These are phyloP conservation scores for Drosophila santomea DNA, from an alignment of 1,140 invertebrate genomes.

Conservation along the genomic window DNA sequence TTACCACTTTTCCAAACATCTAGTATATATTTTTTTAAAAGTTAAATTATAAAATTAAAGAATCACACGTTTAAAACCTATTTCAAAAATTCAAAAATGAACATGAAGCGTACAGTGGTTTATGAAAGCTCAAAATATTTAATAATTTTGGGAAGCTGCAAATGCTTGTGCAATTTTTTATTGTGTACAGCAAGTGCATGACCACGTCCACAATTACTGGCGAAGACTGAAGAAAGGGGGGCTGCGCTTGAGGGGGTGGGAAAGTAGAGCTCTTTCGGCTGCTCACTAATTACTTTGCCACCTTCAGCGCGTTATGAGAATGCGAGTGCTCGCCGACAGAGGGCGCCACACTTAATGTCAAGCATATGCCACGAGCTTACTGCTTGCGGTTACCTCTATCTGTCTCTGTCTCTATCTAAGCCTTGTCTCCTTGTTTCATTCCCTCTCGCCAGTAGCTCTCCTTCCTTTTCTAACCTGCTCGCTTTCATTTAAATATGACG, in stretches of 20 bases:
- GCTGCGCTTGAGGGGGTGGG: slow-evolving; percentile 25
- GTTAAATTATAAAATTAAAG: too few species aligned
- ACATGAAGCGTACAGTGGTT: too few species aligned
- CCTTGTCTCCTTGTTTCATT: neutral
- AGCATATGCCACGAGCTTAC: slow-evolving; percentile 63
- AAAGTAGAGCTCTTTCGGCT: slow-evolving; percentile 46
- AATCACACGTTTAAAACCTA: too few species aligned
- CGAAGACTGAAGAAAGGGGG: neutral
- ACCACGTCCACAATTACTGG: slow-evolving; percentile 43
- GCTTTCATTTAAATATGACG: slow-evolving; percentile 46
- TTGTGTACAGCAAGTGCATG: slow-evolving; percentile 29
- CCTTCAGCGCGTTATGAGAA: slow-evolving; percentile 59
- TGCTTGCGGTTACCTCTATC: slow-evolving; percentile 58
- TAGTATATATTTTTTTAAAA: neutral
- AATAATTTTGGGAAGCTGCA: too few species aligned
- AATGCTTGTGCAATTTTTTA: neutral
- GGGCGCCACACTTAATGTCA: slow-evolving; percentile 64
- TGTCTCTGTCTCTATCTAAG: slow-evolving; percentile 12
- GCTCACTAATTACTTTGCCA: slow-evolving; percentile 81
- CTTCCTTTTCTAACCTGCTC: neutral
- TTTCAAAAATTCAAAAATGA: too few species aligned
- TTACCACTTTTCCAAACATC: neutral
- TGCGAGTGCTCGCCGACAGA: slow-evolving; percentile 31
- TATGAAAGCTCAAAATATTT: too few species aligned
- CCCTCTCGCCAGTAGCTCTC: neutral